These are phyloP conservation scores for Xiphophorus couchianus DNA, from an alignment of 2,113 vertebrate genomes.

Conservation along the genomic window DNA sequence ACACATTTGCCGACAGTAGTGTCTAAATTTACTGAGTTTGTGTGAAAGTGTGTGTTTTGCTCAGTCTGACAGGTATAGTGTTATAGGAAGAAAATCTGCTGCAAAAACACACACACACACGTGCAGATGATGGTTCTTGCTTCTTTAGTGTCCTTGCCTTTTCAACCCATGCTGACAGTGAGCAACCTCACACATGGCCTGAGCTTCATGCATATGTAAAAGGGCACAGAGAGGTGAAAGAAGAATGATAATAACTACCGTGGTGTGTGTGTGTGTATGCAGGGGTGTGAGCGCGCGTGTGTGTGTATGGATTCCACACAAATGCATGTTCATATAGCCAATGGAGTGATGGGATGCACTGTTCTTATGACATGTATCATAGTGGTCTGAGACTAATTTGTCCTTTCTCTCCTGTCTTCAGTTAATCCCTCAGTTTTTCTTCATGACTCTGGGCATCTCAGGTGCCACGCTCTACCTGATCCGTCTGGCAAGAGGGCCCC, in stretches of 20 bases:
- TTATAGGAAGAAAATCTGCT: constrained; percentile 45
- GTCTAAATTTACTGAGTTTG: not conserved
- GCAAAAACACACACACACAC: constrained; percentile 23
- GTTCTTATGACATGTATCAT: constrained; percentile 41
- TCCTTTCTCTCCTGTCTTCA: constrained; percentile 35
- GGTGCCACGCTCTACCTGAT: constrained; percentile 60
- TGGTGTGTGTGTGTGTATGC: constrained; percentile 35
- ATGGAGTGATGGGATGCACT: constrained; percentile 46
- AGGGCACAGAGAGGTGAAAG: constrained; percentile 65
- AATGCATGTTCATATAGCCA: constrained; percentile 38
- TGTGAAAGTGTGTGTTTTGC: constrained; percentile 48
- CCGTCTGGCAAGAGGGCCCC: constrained; percentile 63
- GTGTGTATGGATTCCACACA: constrained; percentile 14
- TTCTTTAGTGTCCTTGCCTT: constrained; percentile 71
- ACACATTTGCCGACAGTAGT: not conserved
- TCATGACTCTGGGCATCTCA: constrained; percentile 44
- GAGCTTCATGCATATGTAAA: constrained; percentile 79
- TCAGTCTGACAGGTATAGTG: constrained; percentile 73
- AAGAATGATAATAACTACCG: constrained; percentile 68
- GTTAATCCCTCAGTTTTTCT: constrained; percentile 71
- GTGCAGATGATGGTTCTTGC: constrained; percentile 13
- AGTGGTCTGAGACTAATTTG: constrained; percentile 29
- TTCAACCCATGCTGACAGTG: constrained; percentile 78
- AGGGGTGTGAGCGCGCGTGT: constrained; percentile 9
- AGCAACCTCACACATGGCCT: constrained; percentile 71